phyloP scores from a whole-genome alignment of 1,140 invertebrate species.

The Dinoponera quadriceps region DNA sequence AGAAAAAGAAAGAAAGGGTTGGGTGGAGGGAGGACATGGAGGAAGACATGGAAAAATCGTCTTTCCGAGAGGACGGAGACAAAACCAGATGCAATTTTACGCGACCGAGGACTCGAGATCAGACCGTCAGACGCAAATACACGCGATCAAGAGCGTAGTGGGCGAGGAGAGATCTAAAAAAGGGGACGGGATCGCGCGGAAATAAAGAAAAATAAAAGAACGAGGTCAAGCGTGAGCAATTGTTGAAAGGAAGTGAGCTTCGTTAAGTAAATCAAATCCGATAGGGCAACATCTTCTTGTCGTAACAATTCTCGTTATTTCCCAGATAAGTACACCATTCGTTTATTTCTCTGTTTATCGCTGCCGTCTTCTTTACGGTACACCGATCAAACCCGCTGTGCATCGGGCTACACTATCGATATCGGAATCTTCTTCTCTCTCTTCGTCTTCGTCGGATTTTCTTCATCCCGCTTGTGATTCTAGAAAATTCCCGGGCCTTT shows the following conservation, averaged over 20 bases:
- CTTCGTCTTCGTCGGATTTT: background rate
- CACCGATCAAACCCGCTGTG: background rate
- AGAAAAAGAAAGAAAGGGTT: too few species aligned
- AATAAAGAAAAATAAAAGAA: background rate
- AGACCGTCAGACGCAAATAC: constrained; percentile 11
- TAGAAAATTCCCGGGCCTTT: too few species aligned
- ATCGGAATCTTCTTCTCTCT: background rate
- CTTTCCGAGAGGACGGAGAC: too few species aligned
- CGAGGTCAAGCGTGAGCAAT: background rate
- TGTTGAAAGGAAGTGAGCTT: constrained; percentile 22
- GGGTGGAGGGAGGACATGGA: too few species aligned
- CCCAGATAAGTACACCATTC: background rate
- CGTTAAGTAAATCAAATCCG: constrained; percentile 29
- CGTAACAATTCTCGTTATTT: constrained; percentile 29
- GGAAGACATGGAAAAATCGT: too few species aligned
- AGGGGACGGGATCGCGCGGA: constrained; percentile 5
- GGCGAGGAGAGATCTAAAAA: background rate
- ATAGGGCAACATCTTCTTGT: constrained; percentile 23
- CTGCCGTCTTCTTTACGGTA: background rate
- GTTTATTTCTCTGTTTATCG: background rate
- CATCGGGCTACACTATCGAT: background rate
- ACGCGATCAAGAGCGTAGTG: background rate
- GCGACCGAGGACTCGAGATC: background rate
- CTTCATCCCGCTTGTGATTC: background rate
- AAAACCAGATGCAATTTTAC: background rate